These are phyloP conservation scores for Agonopterix heracliana DNA, from an alignment of 2,888 invertebrate genomes.

Conservation along the genomic window DNA sequence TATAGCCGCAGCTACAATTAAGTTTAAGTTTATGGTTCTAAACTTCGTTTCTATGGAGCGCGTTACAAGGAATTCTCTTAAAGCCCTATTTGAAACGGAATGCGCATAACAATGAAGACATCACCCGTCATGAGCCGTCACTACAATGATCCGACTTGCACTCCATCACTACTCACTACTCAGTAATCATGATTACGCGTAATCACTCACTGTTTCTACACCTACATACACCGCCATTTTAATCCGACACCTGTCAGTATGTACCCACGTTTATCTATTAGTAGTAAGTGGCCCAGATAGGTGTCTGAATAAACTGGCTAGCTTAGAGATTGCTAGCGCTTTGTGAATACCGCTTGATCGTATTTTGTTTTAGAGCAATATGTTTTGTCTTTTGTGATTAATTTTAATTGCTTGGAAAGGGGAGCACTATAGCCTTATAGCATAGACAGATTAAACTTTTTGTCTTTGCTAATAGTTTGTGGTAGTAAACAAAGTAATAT, in stretches of 20 bases:
- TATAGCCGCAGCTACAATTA: too few relatives aligned
- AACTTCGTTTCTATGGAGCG: too few relatives aligned
- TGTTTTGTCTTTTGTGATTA: constrained; percentile 30
- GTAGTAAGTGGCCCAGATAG: not conserved
- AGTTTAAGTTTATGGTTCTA: too few relatives aligned
- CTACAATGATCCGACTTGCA: constrained; percentile 15
- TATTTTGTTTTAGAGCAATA: constrained; percentile 23
- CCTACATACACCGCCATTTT: constrained; percentile 24
- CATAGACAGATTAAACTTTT: not conserved
- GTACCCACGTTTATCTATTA: not conserved
- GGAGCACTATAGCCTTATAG: constrained; percentile 13
- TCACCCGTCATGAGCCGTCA: constrained; percentile 17
- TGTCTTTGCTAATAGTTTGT: not conserved
- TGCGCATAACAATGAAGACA: constrained; percentile 29
- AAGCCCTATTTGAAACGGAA: not conserved
- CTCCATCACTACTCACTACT: constrained; percentile 19
- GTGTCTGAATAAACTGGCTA: constrained; percentile 7
- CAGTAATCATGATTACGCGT: constrained; percentile 35
- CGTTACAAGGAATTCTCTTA: too few relatives aligned
- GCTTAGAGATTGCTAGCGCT: not conserved
- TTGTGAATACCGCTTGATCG: constrained; percentile 1
- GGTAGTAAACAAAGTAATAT: not conserved
- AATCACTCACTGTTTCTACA: constrained; percentile 47
- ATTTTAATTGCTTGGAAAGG: constrained; percentile 44
- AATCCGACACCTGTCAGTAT: constrained; percentile 19